Percentiles rank a stretch among this genome's conserved stretches.
Conservation (phyloP, 2,113 vertebrate genomes). For the Trogon melanurus region DNA sequence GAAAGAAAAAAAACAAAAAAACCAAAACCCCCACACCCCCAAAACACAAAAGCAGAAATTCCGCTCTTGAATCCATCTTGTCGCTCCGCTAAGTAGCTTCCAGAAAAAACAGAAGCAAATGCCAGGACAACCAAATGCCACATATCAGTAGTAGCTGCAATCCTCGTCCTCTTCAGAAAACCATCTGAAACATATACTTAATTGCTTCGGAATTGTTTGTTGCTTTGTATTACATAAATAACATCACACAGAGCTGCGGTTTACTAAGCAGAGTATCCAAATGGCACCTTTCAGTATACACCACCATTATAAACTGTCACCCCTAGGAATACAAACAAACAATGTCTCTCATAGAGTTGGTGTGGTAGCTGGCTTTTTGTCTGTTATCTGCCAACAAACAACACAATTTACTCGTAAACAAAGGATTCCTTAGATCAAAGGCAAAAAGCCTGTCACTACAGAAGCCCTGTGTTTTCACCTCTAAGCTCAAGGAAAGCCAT, state of each 20-base stretch:
- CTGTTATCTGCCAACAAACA: conserved; percentile 3
- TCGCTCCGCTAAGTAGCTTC: neutral
- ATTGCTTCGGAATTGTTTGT: neutral
- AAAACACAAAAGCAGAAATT: neutral
- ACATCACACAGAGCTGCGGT: neutral
- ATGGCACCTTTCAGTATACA: neutral
- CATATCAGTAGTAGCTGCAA: neutral
- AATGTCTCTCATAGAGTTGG: neutral
- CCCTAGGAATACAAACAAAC: neutral
- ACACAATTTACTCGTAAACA: conserved; percentile 9
- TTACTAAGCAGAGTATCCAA: neutral
- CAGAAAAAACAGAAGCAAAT: neutral
- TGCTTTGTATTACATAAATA: neutral
- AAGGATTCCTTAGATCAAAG: neutral
- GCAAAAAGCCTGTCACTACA: neutral
- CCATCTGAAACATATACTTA: neutral
- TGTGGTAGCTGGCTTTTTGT: neutral
- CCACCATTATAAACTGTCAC: neutral
- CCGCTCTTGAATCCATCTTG: neutral
- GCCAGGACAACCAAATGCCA: neutral
- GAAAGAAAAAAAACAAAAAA: neutral
- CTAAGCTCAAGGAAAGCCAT: neutral
- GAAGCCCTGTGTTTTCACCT: neutral
- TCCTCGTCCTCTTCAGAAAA: neutral
- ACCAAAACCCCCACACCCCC: too few relatives aligned